Evolutionary conservation across 2,888 invertebrate genomes (phyloP).

Genomic region (Eupithecia dodoneata): DNA sequence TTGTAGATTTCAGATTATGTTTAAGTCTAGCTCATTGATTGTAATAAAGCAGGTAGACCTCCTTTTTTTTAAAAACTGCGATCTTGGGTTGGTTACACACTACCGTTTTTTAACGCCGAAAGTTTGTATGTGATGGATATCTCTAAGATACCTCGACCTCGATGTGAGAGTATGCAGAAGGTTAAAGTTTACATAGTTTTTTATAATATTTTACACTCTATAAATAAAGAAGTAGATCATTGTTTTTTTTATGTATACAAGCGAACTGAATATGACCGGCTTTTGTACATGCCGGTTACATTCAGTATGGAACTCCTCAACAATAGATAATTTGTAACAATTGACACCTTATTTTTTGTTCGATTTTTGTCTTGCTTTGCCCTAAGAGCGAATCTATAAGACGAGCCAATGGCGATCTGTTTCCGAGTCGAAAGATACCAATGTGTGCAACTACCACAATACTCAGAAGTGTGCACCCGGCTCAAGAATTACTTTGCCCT

Average conservation of each 20-base stretch:
- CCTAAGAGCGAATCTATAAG: neutral
- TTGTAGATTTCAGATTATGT: neutral
- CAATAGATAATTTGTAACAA: slow-evolving; percentile 48
- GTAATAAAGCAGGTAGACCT: neutral
- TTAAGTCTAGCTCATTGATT: neutral
- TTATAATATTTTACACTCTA: neutral
- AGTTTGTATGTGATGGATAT: neutral
- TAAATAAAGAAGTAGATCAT: neutral
- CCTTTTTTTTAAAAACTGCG: slow-evolving; percentile 46
- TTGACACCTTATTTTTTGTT: neutral
- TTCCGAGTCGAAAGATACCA: neutral
- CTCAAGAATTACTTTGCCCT: slow-evolving; percentile 47
- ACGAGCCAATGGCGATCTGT: neutral
- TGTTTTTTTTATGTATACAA: neutral
- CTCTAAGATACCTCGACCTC: neutral
- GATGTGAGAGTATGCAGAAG: neutral
- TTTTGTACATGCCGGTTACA: neutral
- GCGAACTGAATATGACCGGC: neutral
- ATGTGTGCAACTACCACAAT: neutral
- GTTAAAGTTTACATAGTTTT: neutral
- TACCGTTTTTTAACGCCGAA: neutral
- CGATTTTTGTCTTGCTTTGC: neutral
- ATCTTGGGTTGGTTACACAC: neutral
- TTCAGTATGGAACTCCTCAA: neutral
- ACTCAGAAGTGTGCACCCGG: neutral